phyloP scores from a whole-genome alignment of 2,888 invertebrate genomes.

The Pterostichus niger region DNA sequence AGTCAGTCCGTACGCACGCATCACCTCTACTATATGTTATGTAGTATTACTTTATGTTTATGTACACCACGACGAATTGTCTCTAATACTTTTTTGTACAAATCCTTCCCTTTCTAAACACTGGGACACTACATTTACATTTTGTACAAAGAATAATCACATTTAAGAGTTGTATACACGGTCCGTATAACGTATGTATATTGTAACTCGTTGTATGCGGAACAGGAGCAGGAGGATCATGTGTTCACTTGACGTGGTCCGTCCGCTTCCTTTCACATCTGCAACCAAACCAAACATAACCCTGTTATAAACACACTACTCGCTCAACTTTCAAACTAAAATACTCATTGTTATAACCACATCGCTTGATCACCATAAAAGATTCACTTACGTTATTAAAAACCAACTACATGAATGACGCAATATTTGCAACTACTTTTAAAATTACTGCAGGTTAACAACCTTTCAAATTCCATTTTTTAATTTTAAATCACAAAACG shows the following conservation, averaged over 20 bases:
- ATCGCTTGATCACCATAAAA: too few relatives aligned
- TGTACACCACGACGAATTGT: slow-evolving; percentile 68
- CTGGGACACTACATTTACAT: slow-evolving; percentile 79
- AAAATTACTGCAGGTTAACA: too few relatives aligned
- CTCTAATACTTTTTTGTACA: slow-evolving; percentile 70
- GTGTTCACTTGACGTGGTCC: slow-evolving; percentile 41
- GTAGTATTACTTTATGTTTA: slow-evolving; percentile 68
- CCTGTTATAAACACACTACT: neutral
- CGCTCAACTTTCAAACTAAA: slow-evolving; percentile 1
- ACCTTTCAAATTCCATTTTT: too few relatives aligned
- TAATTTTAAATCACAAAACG: too few relatives aligned
- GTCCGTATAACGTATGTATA: slow-evolving; percentile 73
- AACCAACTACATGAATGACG: too few relatives aligned
- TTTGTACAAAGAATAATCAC: slow-evolving; percentile 84
- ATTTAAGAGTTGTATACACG: slow-evolving; percentile 79
- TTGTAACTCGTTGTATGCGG: slow-evolving; percentile 75
- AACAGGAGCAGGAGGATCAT: slow-evolving; percentile 73
- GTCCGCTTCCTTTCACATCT: slow-evolving; percentile 63
- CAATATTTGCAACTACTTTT: too few relatives aligned
- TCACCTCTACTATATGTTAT: slow-evolving; percentile 67
- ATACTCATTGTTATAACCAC: too few relatives aligned
- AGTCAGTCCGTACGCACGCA: slow-evolving; percentile 65
- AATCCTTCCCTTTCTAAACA: slow-evolving; percentile 69
- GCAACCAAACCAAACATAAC: slow-evolving; percentile 23
- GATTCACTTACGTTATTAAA: too few relatives aligned